These are phyloP conservation scores for Chrysomela aeneicollis DNA, from an alignment of 2,888 invertebrate genomes.

Conservation along the genomic window DNA sequence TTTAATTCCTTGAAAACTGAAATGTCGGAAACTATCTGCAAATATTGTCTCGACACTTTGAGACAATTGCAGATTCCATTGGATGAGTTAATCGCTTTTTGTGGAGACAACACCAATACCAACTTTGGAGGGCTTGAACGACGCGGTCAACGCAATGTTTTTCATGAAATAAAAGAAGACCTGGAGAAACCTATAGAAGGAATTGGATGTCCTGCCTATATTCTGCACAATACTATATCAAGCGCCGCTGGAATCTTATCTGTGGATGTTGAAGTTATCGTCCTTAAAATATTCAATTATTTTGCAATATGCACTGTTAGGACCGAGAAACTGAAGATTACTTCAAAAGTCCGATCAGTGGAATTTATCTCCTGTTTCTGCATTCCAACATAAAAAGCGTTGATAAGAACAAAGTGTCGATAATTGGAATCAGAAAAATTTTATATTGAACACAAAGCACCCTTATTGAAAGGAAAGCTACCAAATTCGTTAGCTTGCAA, in stretches of 20 bases:
- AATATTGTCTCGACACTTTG: constrained; percentile 21
- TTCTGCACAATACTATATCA: constrained; percentile 12
- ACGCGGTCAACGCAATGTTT: constrained; percentile 16
- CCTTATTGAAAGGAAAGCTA: background rate
- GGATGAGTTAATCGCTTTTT: constrained; percentile 11
- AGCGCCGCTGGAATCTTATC: constrained; percentile 14
- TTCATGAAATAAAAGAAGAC: too few relatives aligned
- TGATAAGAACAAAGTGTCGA: too few relatives aligned
- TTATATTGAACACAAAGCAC: too few relatives aligned
- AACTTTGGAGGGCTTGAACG: constrained; percentile 14
- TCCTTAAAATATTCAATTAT: constrained; percentile 6
- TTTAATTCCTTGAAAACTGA: constrained; percentile 12
- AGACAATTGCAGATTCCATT: constrained; percentile 21
- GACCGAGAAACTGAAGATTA: background rate
- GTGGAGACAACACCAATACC: constrained; percentile 15
- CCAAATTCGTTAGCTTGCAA: too few relatives aligned
- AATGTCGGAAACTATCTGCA: constrained; percentile 18
- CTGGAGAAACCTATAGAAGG: constrained; percentile 12
- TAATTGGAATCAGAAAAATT: too few relatives aligned
- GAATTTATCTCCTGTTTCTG: too few relatives aligned
- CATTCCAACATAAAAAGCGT: too few relatives aligned
- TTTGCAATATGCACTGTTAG: constrained; percentile 1
- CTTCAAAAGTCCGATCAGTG: too few relatives aligned
- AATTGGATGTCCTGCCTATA: constrained; percentile 6
- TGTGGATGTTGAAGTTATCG: too few relatives aligned